Evolutionary conservation across 2,113 vertebrate species (phyloP), one percentile per base, ranked within the genome.

Genomic region (Lophotis ruficrista): DNA sequence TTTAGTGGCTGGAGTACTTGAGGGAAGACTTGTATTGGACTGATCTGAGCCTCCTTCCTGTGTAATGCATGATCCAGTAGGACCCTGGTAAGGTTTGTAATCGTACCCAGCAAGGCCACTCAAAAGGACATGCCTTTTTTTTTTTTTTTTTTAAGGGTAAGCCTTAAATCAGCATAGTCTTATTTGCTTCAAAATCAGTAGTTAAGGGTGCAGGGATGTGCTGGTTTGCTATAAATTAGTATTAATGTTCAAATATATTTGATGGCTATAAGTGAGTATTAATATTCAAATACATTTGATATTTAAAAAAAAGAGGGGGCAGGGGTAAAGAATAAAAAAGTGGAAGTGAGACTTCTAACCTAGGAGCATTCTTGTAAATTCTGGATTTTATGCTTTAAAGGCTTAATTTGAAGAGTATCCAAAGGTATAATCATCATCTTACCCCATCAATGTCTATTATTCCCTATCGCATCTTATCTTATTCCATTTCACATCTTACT

Each of bases 221-320:
- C 75, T 82, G 38, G 14, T 41, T 33, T 33, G 28, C 28, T 91
- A 15, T 38, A 57, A 83, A 21, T 48, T 41, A 20, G 21, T 66
- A 35, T n/a, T 80, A 41, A 65, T 38, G 27, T 61, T 79, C 15
- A 87, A 87, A 76, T 41, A 25, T 9, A 41, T 57, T 80, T 38
- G 48, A 30, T 33, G 38, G 24, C 25, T 91, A 15, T 38, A 53
- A 83, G 19, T 50, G 28, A 50, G 25, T 51, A 38, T 64, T 82
- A 58, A 48, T 12, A 10, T 18, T 54, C 22, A 57, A 85, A 65
- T 28, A 78, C 4, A 22, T 56, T 41, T 61, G 41, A 48, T 83
- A 35, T 37, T 38, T 35, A 0, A 25, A 43, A 79, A 66, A 58
- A 48, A 33, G 3, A n/a, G 4, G 0, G 23, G 9, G 4, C 7